These are phyloP conservation scores for Euplagia quadripunctaria DNA, from an alignment of 2,888 invertebrate species.

Conservation along the genomic window DNA sequence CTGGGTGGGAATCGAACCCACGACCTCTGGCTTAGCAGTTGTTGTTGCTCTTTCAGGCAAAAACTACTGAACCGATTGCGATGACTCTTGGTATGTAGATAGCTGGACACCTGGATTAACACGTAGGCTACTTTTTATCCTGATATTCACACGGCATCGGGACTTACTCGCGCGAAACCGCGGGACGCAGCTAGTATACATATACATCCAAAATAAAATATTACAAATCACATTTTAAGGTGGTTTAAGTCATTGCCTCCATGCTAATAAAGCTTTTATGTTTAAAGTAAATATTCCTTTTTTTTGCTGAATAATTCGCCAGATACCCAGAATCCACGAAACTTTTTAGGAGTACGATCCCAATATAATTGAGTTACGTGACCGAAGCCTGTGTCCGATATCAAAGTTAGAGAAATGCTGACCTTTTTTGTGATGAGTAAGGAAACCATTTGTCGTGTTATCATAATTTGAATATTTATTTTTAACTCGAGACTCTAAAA, in stretches of 20 bases:
- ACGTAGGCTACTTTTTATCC: too few species aligned
- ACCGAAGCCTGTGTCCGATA: conserved; percentile 23
- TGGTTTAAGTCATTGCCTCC: not conserved
- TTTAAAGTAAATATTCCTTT: conserved; percentile 5
- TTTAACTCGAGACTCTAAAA: not conserved
- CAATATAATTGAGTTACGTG: conserved; percentile 31
- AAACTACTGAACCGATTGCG: too few species aligned
- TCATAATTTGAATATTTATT: conserved; percentile 17
- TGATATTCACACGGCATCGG: too few species aligned
- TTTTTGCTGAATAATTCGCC: not conserved
- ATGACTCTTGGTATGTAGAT: too few species aligned
- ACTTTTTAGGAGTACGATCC: conserved; percentile 16
- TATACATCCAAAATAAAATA: too few species aligned
- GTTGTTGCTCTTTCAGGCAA: too few species aligned
- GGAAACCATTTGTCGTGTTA: conserved; percentile 26
- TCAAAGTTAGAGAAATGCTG: conserved; percentile 17
- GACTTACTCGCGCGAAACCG: too few species aligned
- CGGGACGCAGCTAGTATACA: too few species aligned
- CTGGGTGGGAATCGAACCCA: too few species aligned
- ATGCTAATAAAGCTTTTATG: not conserved
- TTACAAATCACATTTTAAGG: not conserved
- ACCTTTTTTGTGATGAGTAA: conserved; percentile 19
- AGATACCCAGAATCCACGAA: conserved; percentile 22
- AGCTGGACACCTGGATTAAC: too few species aligned
- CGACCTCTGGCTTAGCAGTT: too few species aligned